Base-by-base conservation (phyloP, 2,113 vertebrate genomes). In the Columba livia region DNA sequence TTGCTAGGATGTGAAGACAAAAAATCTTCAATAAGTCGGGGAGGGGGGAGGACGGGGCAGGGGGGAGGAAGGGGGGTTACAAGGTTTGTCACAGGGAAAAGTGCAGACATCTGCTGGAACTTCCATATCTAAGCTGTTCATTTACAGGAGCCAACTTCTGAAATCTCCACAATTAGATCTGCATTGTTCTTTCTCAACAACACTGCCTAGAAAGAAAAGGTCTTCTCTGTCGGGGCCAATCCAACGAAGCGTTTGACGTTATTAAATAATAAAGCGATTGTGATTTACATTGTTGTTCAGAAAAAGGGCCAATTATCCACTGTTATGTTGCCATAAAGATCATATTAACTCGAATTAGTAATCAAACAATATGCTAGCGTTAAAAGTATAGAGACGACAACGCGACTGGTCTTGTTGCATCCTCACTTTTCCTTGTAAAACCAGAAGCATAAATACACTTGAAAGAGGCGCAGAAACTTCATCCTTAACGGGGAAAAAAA, bases 241-340 rank as follows among this genome's bases (percentile, higher is more conserved):
- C 98, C 98, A 98, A 98, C 97, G 97, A 99, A 99, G 99, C 98
- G 98, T 98, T 98, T 99, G 98, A 99, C 98, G 98, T 99, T 99
- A 99, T 99, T 99, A 99, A 99, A 99, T 99, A 98, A 99, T 99
- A 99, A 99, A 99, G 98, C 99, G 98, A 99, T 98, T 98, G 98
- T 98, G 98, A 98, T 99, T 98, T 98, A 98, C 98, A 98, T 98
- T 99, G 98, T 99, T 98, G 98, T 96, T 95, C 89, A 89, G 97
- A 97, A 98, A 98, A 98, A 98, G 97, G 98, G 98, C 98, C 98
- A 99, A 99, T 99, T 99, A 99, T 98, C 98, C 97, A 98, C 97
- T 98, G 98, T 99, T 98, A 98, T 98, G 98, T 98, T 98, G 98
- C 97, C 98, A 99, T 99, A 99, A 99, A 98, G 98, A 98, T 98